A percentile compares a stretch with the other conserved stretches of the same genome.
These are phyloP conservation scores for Atractosteus spatula DNA, from an alignment of 2,113 vertebrate genomes.

Conservation along the genomic window DNA sequence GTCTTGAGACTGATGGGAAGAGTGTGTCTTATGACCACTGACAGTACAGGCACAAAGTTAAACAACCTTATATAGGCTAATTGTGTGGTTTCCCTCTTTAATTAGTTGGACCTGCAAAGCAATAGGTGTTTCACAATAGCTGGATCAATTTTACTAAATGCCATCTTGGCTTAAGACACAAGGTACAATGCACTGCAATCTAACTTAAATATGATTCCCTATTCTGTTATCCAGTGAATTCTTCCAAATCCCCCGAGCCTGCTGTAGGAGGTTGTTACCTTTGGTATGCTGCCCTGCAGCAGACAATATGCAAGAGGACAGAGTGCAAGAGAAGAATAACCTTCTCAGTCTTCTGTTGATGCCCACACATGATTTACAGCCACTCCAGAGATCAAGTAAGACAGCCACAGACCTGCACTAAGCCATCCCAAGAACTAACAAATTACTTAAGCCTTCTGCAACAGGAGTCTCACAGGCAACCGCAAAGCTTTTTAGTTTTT, in stretches of 20 bases:
- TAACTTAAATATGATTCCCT: slow-evolving; percentile 54
- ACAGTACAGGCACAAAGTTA: slow-evolving; percentile 2
- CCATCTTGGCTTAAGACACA: slow-evolving; percentile 30
- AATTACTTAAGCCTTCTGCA: slow-evolving; percentile 61
- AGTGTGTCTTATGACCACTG: slow-evolving; percentile 6
- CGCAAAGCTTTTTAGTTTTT: too few relatives aligned
- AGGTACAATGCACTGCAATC: slow-evolving; percentile 33
- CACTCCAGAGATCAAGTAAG: slow-evolving; percentile 58
- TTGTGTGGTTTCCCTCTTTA: slow-evolving; percentile 22
- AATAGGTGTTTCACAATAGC: slow-evolving; percentile 27
- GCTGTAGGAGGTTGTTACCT: slow-evolving; percentile 38
- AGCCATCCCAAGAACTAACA: slow-evolving; percentile 64
- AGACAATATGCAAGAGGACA: slow-evolving; percentile 21
- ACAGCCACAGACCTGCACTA: slow-evolving; percentile 56
- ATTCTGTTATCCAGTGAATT: slow-evolving; percentile 50
- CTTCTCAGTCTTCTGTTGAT: slow-evolving; percentile 35
- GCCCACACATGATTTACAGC: slow-evolving; percentile 36
- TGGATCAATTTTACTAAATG: slow-evolving; percentile 17
- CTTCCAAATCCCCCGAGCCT: slow-evolving; percentile 26
- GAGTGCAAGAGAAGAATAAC: slow-evolving; percentile 16
- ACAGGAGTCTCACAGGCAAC: background rate
- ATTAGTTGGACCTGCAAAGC: slow-evolving; percentile 40
- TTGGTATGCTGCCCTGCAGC: slow-evolving; percentile 32
- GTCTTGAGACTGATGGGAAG: slow-evolving; percentile 20
- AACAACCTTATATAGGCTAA: slow-evolving; percentile 3